Evolutionary conservation across 2,797 vertebrate species (phyloP).

Genomic region (Gastrophryne carolinensis): DNA sequence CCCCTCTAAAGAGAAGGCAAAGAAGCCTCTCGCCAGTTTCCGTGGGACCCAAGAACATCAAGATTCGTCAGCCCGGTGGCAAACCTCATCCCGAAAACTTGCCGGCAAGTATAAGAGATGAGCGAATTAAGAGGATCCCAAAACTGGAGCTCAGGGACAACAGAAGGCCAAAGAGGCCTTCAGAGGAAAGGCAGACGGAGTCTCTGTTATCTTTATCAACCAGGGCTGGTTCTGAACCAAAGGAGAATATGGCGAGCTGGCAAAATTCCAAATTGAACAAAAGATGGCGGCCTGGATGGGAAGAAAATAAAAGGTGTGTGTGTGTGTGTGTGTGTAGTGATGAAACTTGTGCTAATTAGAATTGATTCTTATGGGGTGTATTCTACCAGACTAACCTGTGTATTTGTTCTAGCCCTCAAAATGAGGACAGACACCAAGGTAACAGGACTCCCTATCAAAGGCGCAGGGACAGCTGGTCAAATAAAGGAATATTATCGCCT

Average conservation of each 20-base stretch:
- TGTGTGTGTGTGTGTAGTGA: too few species aligned
- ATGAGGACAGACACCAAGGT: constrained; percentile 73
- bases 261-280: constrained; percentile 75
- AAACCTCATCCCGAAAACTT: constrained; percentile 78
- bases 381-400: not conserved
- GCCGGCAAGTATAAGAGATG: constrained; percentile 73
- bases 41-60: constrained; percentile 75
- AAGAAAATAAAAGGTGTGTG: constrained; percentile 91
- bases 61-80: constrained; percentile 71
- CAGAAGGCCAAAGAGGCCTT: constrained; percentile 79
- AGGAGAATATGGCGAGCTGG: constrained; percentile 80
- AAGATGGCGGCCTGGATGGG: constrained; percentile 94
- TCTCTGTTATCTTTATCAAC: constrained; percentile 71
- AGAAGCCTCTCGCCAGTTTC: constrained; percentile 80
- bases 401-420: constrained; percentile 73
- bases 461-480: constrained; percentile 79
- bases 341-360: too few species aligned
- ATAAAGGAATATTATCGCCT: constrained; percentile 78
- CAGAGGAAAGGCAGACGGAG: constrained; percentile 83
- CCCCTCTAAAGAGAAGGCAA: constrained; percentile 84
- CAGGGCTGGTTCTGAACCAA: constrained; percentile 74
- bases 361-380: too few species aligned
- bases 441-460: constrained; percentile 77
- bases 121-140: constrained; percentile 80
- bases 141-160: constrained; percentile 76